Base-by-base conservation (phyloP, 2,888 invertebrate genomes). In the Bembecia ichneumoniformis region DNA sequence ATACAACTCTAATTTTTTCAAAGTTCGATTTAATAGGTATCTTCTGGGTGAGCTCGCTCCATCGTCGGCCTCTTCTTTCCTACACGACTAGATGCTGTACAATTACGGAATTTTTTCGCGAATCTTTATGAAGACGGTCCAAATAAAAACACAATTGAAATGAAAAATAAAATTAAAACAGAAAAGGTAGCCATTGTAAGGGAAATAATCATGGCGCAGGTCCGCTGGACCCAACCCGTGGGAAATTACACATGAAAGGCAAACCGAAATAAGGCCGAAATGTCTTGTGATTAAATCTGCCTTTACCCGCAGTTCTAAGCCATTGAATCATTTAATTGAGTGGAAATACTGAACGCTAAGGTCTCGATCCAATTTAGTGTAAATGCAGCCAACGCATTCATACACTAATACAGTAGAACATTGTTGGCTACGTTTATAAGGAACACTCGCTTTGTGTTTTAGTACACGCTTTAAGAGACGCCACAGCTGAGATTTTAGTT, bases 311-410 rank as follows among this genome's bases (percentile, higher is more conserved):
- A 66, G 71, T 77, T 77, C 79, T 75, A 64, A 74, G 65, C 72
- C 76, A 77, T 77, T 76, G 75, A 70, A 63, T 70, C 65, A 71
- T 74, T 76, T 75, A 80, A 79, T 81, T 76, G 78, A 67, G 69
- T 71, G 77, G 78, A 78, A 78, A 77, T 64, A 63, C 66, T 66
- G 63, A 65, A 66, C 64, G 62, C 58, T 65, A 58, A 66, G 63
- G 59, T 67, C 62, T 56, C 63, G 64, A 60, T 64, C 64, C 65
- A 68, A 68, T 71, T 66, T 66, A 60, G 58, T 64, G 63, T 66
- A 66, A 70, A 66, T 61, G 61, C 61, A 58, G 55, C 60, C 64
- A 64, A 67, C 66, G 64, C 63, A 58, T 63, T 44, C 44, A 16
- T 44, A 44, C 44, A 44, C 44, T 16, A 16, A 44, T 44, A 15